Evolutionary conservation across 2,797 vertebrate genomes (phyloP), one percentile per base, ranked within the genome.

Genomic region (Macropodus opercularis): DNA sequence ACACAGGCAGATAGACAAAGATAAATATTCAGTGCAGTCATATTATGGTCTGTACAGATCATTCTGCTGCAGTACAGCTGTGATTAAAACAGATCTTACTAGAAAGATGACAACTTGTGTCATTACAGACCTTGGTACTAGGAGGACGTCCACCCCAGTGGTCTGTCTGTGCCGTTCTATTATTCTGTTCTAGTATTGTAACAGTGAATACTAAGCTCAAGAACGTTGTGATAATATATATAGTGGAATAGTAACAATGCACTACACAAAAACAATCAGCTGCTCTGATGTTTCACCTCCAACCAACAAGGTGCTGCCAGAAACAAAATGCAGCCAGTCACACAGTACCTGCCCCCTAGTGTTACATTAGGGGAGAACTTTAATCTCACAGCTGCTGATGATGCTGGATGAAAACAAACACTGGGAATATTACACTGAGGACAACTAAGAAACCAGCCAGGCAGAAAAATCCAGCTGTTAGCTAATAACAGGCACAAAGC

Each of bases 11-110:
- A 78, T 51, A 29, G 24, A 40, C 54, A 19, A n/a, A 74, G 75
- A 81, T 80, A 65, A 65, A 63, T n/a, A 32, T 69, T 43, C 47
- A 39, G 39, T 44, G 9, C 19, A 60, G 36, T 17, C 31, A 69
- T 43, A 47, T 59, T 10, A 18, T 40, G 59, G 44, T 24, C n/a
- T 32, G 1, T 17, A 18, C 39, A 39, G 38, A 8, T 12, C 18
- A 18, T 1, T 18, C n/a, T 29, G 36, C 41, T 8, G 34, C 27
- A 40, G 14, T 23, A 36, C 4, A 41, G 10, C 29, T 60, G 13
- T 40, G 41, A 61, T 52, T 55, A 50, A 6, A 57, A 23, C 23
- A 27, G 5, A 51, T 35, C 8, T 11, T 8, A 23, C n/a, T n/a
- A 5, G 19, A 26, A 21, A 31, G 11, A 9, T 27, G 22, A 40